Evolutionary conservation across 2,797 vertebrate genomes (phyloP).

Genomic region (Periparus ater): DNA sequence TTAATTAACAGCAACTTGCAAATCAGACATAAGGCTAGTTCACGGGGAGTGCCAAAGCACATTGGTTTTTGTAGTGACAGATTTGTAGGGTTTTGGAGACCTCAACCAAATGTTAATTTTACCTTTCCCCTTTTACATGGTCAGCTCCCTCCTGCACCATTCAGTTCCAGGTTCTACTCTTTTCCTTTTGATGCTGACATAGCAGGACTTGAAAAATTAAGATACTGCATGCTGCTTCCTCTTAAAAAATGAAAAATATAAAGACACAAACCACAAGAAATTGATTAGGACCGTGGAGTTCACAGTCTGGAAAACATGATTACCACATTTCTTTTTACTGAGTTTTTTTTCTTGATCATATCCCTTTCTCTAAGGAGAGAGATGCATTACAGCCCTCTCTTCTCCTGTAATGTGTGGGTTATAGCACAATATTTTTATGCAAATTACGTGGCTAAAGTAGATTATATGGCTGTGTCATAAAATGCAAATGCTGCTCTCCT

Average conservation of each 20-base stretch:
- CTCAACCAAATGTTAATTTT: background rate
- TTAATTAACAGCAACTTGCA: background rate
- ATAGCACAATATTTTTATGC: background rate
- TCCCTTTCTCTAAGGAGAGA: background rate
- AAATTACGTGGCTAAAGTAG: background rate
- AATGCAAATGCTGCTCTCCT: constrained; percentile 14
- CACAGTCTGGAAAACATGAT: background rate
- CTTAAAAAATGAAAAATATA: background rate
- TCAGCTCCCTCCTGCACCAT: background rate
- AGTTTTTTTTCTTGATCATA: background rate
- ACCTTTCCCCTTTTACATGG: background rate
- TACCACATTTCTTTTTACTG: background rate
- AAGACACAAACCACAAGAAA: background rate
- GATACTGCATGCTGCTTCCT: background rate
- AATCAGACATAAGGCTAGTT: background rate
- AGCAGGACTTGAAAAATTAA: background rate
- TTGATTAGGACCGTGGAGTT: background rate
- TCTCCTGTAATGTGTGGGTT: background rate
- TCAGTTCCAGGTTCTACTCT: background rate
- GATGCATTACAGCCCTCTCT: background rate
- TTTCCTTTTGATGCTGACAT: background rate
- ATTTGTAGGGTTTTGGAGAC: background rate
- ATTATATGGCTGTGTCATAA: background rate
- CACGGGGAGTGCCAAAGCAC: background rate
- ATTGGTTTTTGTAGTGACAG: background rate